Evolutionary conservation across 2,797 vertebrate genomes (phyloP).

Genomic region (Enteromius mattozi): DNA sequence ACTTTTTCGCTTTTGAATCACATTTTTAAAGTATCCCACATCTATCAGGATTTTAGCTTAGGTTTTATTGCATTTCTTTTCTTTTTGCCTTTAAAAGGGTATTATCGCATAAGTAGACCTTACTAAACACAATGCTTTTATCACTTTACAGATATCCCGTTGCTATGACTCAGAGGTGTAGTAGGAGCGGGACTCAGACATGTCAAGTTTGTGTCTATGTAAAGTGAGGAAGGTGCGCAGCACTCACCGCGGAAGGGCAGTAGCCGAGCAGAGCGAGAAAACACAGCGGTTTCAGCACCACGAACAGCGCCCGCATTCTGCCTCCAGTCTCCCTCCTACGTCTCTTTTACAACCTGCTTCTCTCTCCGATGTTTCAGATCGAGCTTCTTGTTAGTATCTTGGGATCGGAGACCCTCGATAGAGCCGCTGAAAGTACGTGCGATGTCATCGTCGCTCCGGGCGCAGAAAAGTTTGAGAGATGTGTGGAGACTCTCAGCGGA

Average conservation of each 20-base stretch:
- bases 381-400: conserved; percentile 52
- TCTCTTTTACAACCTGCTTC: conserved; percentile 38
- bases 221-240: conserved; percentile 53
- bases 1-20: not conserved
- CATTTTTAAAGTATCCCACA: not conserved
- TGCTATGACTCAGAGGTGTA: not conserved
- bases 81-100: not conserved
- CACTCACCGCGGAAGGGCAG: conserved; percentile 87
- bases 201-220: conserved; percentile 6
- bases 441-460: conserved; percentile 68
- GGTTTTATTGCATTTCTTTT: not conserved
- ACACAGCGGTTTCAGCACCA: conserved; percentile 85
- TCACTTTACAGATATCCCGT: not conserved
- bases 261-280: conserved; percentile 85
- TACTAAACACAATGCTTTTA: not conserved
- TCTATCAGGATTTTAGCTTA: not conserved
- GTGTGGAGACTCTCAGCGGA: conserved; percentile 74
- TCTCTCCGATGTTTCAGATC: conserved; percentile 14
- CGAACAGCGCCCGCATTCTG: conserved; percentile 85
- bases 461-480: conserved; percentile 80
- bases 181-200: conserved; percentile 4
- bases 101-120: not conserved
- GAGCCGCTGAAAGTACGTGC: conserved; percentile 61
- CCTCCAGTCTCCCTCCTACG: conserved; percentile 64
- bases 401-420: conserved; percentile 68